Base-by-base conservation (phyloP, 2,113 vertebrate species). In the Nothoprocta pentlandii region DNA sequence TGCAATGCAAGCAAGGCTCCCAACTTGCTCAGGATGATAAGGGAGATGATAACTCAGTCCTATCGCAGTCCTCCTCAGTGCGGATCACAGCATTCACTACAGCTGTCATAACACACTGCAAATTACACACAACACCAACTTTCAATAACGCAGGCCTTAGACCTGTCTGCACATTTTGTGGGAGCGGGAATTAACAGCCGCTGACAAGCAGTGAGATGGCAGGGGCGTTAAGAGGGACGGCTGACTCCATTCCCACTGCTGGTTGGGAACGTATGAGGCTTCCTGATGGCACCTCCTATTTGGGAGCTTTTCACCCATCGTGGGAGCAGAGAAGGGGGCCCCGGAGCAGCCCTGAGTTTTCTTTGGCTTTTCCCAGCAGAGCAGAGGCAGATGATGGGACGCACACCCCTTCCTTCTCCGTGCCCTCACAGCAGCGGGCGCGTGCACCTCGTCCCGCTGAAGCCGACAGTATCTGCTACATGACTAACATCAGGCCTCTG, bases 341-440 rank as follows among this genome's bases (percentile, higher is more conserved):
- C 12, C 21, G 85, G 21, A 87, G 62, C 28, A 2, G 13, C 32
- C 0, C 0, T 16, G 25, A 63, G 20, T 36, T 83, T 0, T 0
- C 15, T 59, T 80, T 82, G 28, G 42, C 28, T 78, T 54, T n/a
- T 86, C 20, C 63, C 20, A 9, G 47, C 30, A 59, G 34, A 0
- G 0, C 30, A 44, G 66, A 8, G 26, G 41, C 41, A 87, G 58
- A 23, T 15, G 14, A 68, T 14, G 32, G 34, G 28, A 89, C n/a
- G 6, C 15, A 53, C 3, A 6, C 42, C 19, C 32, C 21, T 39
- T 6, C 81, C 21, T 39, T 6, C 81, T 39, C 84, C 78, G 69
- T 56, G 21, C 21, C 39, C 2, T 2, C 32, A 39, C 3, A 6
- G 2, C 23, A 62, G 8, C 61, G 81, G 12, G 21, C 58, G 46